Conservation (phyloP, 2,797 vertebrate genomes). For the Neosalanx taihuensis region DNA sequence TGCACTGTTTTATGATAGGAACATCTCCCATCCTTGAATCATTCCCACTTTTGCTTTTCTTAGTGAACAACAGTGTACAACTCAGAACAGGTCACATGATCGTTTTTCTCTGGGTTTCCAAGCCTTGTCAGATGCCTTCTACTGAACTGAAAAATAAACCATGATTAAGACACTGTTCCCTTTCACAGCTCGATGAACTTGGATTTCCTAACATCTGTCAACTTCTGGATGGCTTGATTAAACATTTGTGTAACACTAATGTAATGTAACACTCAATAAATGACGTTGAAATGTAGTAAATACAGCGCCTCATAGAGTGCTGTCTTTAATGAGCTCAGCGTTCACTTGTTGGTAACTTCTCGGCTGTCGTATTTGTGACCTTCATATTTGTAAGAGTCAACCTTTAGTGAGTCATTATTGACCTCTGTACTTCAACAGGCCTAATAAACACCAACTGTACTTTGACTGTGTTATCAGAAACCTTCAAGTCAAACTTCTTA, state of each 20-base stretch:
- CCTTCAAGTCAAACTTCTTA: background rate
- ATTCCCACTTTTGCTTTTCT: no score
- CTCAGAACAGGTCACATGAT: no score
- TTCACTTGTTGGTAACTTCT: background rate
- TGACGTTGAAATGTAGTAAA: no score
- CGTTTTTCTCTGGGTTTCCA: no score
- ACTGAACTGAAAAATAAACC: background rate
- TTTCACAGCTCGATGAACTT: no score
- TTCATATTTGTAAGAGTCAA: slow-evolving; percentile 8
- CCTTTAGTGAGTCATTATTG: background rate
- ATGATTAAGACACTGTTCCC: background rate
- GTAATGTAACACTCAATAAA: no score
- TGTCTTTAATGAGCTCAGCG: background rate
- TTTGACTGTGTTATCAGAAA: slow-evolving; percentile 23
- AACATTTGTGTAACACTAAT: no score
- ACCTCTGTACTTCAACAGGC: slow-evolving; percentile 8
- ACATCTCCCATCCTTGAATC: no score
- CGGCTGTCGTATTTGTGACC: background rate
- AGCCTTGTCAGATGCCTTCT: slow-evolving; percentile 17
- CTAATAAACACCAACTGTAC: slow-evolving; percentile 29
- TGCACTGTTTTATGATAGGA: background rate
- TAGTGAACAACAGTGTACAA: no score
- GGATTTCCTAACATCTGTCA: no score
- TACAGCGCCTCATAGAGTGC: no score
- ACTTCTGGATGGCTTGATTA: no score